Conservation (phyloP, 2,797 vertebrate genomes). For the Nyctibius grandis region DNA sequence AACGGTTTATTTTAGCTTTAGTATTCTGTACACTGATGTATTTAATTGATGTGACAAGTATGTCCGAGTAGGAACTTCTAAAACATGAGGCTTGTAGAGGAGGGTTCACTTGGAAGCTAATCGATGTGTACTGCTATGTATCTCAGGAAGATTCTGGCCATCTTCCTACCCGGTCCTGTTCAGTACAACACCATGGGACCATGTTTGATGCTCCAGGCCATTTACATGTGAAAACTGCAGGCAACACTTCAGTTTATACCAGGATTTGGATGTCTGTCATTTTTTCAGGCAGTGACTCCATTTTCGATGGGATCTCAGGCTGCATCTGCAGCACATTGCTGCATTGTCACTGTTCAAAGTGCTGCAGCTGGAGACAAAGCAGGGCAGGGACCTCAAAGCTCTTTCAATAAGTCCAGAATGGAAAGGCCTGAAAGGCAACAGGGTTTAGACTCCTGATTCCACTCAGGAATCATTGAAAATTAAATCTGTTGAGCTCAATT, state of each 20-base stretch:
- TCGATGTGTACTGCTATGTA: neutral
- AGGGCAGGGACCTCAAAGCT: neutral
- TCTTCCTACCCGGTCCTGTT: neutral
- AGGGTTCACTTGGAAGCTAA: neutral
- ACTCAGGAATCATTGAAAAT: neutral
- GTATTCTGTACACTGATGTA: fast-evolving
- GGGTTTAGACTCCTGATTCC: neutral
- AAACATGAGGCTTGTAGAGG: neutral
- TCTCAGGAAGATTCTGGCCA: neutral
- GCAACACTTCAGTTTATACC: neutral
- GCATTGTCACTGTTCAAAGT: neutral
- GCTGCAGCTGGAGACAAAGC: neutral
- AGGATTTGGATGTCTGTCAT: neutral
- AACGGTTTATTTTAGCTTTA: neutral
- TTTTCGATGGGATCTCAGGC: neutral
- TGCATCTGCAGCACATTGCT: neutral
- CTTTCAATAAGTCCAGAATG: neutral
- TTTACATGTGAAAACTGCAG: neutral
- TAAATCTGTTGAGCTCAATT: neutral
- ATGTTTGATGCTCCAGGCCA: neutral
- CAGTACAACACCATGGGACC: neutral
- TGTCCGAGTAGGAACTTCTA: neutral
- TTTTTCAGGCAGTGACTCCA: neutral
- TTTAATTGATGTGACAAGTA: neutral
- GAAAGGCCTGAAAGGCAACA: neutral